Evolutionary conservation across 2,888 invertebrate species (phyloP), one percentile per base, ranked within the genome.

Genomic region (Ypsolopha sequella): DNA sequence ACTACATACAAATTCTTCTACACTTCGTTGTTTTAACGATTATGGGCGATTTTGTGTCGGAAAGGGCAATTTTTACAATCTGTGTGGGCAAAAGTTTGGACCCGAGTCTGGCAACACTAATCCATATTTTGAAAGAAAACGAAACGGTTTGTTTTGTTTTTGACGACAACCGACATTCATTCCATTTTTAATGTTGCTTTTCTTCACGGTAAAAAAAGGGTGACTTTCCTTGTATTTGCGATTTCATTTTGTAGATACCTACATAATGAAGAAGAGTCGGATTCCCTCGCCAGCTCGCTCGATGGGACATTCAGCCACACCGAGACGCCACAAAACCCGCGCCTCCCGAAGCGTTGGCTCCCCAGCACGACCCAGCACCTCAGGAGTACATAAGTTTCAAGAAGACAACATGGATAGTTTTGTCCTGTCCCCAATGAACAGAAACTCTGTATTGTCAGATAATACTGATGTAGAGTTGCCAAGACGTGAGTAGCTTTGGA

Each of bases 391-490:
- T 34, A 60, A 66, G 50, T 66, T 64, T 34, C 65, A 60, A 54
- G 66, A 70, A 56, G 64, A 70, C 2, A 41, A 33, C 24, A 60
- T 64, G 56, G 64, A 69, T 6, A 46, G 46, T 33, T 9, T 46
- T 35, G 41, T 33, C 10, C 24, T 41, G n/a, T 39, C 49, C 2
- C 49, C 49, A 14, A 1, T 49, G 41, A 34, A 34, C 8, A 49
- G 34, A 11, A 36, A 13, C 14, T 84, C 82, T 41, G 63, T 85
- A 6, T 53, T 85, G 36, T 64, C 69, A 41, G 82, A 85, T 56
- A 68, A 73, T 46, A 84, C 82, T 33, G 65, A 78, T 41, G 76
- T 85, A 58, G 76, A 73, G 14, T 70, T 68, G 46, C 82, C 82
- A 0, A 65, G 62, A 57, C 68, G 85, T 85, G 56, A 80, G 84